Base-by-base conservation (phyloP, 2,797 vertebrate species). In the Galagoides demidoff region DNA sequence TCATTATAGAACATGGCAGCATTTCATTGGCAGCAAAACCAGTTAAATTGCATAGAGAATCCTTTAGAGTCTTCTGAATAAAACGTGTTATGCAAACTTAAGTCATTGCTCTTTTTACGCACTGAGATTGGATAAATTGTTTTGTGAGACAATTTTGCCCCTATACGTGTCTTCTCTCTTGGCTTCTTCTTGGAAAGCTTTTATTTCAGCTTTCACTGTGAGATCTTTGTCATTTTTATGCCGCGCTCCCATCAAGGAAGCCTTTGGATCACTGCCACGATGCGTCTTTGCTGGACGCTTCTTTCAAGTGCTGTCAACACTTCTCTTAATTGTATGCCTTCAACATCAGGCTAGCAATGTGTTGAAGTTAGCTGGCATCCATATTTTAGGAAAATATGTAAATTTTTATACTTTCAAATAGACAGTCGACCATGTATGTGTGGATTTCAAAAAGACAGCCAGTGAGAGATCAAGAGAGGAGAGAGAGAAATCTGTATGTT, bases 241-340 rank as follows among this genome's bases (percentile, higher is more conserved):
- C 85, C 76, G 92, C 31, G 2, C 64, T 96, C 96, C 45, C 90
- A 78, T 97, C 61, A 97, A 79, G 27, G 83, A 97, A 96, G 85
- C 0, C 29, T 19, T 68, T 73, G 79, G 25, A 45, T n/a, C 70
- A 70, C 96, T 25, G 17, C 61, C 64, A 43, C 45, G 39, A 64
- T 37, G 76, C 22, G 22, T 96, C 78, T 97, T 96, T 23, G 10
- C 93, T 73, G 81, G 89, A 82, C n/a, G 45, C 34, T 86, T 97
- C 77, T 49, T 88, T 78, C 57, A 55, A 92, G 63, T 52, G 52
- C 23, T 96, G 64, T 79, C 79, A 39, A 1, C 52, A 79, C 94
- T 45, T 97, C 45, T 96, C 55, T 83, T 73, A 97, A 97, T 97
- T 97, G 89, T 63, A 66, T 27, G 66, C 86, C 84, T 97, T 78